Conservation (phyloP, 2,113 vertebrate species). For the Muscicapa adusta region DNA sequence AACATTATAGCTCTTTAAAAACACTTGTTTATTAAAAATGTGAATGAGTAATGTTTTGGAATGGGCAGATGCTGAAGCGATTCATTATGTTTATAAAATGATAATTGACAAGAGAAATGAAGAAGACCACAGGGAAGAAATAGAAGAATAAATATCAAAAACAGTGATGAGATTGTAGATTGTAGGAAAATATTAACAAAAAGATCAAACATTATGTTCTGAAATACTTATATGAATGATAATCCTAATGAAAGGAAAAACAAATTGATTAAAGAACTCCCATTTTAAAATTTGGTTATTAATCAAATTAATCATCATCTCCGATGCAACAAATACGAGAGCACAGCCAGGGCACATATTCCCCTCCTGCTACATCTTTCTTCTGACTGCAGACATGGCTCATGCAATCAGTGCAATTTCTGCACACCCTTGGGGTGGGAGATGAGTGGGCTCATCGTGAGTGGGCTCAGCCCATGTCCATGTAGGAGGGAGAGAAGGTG, state of each 20-base stretch:
- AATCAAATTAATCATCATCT: neutral
- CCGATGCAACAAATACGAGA: neutral
- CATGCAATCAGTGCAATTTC: rapidly evolving
- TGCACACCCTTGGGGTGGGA: rapidly evolving
- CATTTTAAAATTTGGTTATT: neutral
- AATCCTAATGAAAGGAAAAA: neutral
- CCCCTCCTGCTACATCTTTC: neutral
- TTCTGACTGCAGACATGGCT: neutral
- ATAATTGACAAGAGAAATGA: slow-evolving; percentile 26
- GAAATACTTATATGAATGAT: neutral
- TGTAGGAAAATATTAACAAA: neutral
- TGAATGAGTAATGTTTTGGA: neutral
- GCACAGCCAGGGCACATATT: neutral
- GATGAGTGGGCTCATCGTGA: too few species aligned
- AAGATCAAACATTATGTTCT: slow-evolving; percentile 9
- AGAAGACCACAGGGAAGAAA: neutral
- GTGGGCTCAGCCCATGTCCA: rapidly evolving
- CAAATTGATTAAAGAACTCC: neutral
- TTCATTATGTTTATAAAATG: neutral
- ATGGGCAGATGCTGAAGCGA: neutral
- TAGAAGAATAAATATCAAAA: slow-evolving; percentile 34
- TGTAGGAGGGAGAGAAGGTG: neutral
- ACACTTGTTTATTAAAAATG: neutral
- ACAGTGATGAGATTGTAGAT: neutral
- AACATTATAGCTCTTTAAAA: neutral